Conservation (phyloP, 2,797 vertebrate genomes). For the Gallinago stenura region DNA sequence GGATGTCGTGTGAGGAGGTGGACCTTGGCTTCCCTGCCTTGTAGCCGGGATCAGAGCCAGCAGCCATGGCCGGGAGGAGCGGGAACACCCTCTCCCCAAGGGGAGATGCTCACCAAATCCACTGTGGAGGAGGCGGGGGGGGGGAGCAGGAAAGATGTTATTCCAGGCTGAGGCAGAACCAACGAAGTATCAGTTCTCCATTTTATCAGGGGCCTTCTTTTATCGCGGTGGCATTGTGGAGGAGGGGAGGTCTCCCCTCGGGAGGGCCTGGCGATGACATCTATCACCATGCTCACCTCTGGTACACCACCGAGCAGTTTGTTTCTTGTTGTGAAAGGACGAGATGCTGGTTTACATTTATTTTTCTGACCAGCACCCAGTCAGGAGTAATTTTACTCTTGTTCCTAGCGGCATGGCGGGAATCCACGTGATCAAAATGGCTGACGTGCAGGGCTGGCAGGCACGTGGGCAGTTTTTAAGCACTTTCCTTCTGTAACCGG, state of each 20-base stretch:
- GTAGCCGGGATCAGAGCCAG: neutral
- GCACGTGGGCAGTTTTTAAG: neutral
- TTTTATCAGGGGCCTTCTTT: neutral
- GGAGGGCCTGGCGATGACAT: neutral
- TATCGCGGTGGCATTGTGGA: rapidly evolving
- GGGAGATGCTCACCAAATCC: neutral
- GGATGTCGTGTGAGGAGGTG: neutral
- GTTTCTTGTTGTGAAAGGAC: neutral
- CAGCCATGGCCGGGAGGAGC: rapidly evolving
- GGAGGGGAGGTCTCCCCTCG: neutral
- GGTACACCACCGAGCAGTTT: neutral
- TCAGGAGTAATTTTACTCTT: neutral
- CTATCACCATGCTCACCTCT: neutral
- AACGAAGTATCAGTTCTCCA: neutral
- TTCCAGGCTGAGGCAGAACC: neutral
- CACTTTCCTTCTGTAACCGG: neutral
- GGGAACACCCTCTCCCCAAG: neutral
- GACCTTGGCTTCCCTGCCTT: neutral
- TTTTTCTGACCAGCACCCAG: neutral
- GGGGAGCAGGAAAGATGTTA: neutral
- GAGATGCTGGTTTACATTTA: neutral
- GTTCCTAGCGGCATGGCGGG: neutral
- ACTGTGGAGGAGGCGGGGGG: rapidly evolving
- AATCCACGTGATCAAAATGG: neutral
- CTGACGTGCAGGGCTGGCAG: neutral